Conservation (phyloP, 2,888 invertebrate species). For the Netelia melanura region DNA sequence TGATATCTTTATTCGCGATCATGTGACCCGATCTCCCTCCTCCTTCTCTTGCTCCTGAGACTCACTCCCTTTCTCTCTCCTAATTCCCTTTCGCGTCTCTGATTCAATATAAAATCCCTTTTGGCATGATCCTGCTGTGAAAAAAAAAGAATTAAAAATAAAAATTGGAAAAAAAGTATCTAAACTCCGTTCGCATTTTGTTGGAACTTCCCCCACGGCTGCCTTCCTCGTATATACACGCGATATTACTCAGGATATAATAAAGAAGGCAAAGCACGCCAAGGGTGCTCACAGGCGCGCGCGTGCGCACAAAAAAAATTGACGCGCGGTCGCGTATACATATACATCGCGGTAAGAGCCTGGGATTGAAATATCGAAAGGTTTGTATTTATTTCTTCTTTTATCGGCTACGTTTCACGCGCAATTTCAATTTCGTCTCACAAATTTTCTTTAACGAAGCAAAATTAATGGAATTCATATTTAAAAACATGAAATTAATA, state of each 20-base stretch:
- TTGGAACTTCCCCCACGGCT: slow-evolving; percentile 15
- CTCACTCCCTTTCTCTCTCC: slow-evolving; percentile 1
- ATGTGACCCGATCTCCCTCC: slow-evolving; percentile 31
- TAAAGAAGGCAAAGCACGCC: slow-evolving; percentile 34
- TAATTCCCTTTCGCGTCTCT: slow-evolving; percentile 47
- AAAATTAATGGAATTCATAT: too few species aligned
- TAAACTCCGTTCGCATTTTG: slow-evolving; percentile 42
- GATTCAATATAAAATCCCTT: slow-evolving; percentile 57
- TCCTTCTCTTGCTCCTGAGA: neutral
- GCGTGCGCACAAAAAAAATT: neutral
- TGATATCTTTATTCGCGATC: slow-evolving; percentile 55
- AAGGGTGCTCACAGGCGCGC: slow-evolving; percentile 6
- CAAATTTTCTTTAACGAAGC: too few species aligned
- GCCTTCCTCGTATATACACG: slow-evolving; percentile 44
- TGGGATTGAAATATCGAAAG: neutral
- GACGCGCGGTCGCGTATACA: slow-evolving; percentile 23
- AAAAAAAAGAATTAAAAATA: neutral
- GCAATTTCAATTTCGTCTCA: too few species aligned
- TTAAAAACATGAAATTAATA: too few species aligned
- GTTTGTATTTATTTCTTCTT: neutral
- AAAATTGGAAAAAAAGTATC: slow-evolving; percentile 20
- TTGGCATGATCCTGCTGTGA: slow-evolving; percentile 43
- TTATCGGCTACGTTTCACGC: neutral
- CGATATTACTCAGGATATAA: slow-evolving; percentile 53
- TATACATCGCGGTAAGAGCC: neutral